Evolutionary conservation across 2,888 invertebrate species (phyloP).

Genomic region (Eubasilissa splendida): DNA sequence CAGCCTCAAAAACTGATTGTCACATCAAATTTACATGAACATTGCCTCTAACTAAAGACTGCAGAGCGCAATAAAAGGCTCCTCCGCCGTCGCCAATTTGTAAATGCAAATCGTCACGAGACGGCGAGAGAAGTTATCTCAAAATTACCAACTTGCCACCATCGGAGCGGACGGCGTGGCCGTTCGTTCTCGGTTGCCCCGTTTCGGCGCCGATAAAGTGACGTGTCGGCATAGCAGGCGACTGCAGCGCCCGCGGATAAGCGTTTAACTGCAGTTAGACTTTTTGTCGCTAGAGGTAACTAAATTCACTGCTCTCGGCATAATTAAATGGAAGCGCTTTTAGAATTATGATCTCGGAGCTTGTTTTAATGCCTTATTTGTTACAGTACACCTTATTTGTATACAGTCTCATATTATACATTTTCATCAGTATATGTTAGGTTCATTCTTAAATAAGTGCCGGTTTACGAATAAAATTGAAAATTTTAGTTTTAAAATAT

Average conservation of each 20-base stretch:
- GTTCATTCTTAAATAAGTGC: too few relatives aligned
- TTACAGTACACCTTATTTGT: too few relatives aligned
- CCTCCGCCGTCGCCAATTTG: slow-evolving; percentile 43
- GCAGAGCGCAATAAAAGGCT: slow-evolving; percentile 33
- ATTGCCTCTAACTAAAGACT: slow-evolving; percentile 17
- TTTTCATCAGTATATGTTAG: too few relatives aligned
- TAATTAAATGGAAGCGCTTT: slow-evolving; percentile 6
- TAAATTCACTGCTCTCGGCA: slow-evolving; percentile 12
- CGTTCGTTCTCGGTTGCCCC: slow-evolving; percentile 30
- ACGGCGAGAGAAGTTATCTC: slow-evolving; percentile 43
- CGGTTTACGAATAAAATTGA: too few relatives aligned
- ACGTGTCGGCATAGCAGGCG: slow-evolving; percentile 38
- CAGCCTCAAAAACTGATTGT: slow-evolving; percentile 30
- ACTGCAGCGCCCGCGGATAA: slow-evolving; percentile 30
- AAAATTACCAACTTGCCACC: slow-evolving; percentile 42
- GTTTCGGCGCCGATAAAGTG: slow-evolving; percentile 21
- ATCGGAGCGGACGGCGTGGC: background rate
- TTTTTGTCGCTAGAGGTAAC: slow-evolving; percentile 37
- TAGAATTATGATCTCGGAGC: background rate
- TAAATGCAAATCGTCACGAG: slow-evolving; percentile 45
- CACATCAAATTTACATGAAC: slow-evolving; percentile 35
- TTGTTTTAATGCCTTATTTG: too few relatives aligned
- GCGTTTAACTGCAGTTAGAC: slow-evolving; percentile 25
- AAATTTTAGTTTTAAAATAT: too few relatives aligned
- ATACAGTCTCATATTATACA: too few relatives aligned